Conservation (phyloP, 1,140 invertebrate species). For the Agrilus planipennis region DNA sequence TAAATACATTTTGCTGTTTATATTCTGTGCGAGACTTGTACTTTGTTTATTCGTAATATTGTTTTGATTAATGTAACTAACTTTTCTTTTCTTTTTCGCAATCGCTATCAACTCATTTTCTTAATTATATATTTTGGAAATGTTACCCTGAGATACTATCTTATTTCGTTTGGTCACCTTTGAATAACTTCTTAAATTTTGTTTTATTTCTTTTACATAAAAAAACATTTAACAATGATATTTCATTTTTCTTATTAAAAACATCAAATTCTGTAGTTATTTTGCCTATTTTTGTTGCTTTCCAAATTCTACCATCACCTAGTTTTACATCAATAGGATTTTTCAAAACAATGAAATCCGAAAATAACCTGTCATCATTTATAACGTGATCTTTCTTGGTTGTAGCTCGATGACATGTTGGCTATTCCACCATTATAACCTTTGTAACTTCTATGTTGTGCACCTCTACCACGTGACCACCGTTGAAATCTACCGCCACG, state of each 20-base stretch:
- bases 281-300: constrained; percentile 28
- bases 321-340: constrained; percentile 14
- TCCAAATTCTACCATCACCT: constrained; percentile 20
- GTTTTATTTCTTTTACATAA: constrained; percentile 22
- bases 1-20: constrained; percentile 6
- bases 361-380: constrained; percentile 29
- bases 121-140: constrained; percentile 18
- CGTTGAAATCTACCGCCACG: no score
- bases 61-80: no score
- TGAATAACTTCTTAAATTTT: constrained; percentile 25
- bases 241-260: constrained; percentile 14
- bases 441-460: constrained; percentile 13
- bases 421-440: no score
- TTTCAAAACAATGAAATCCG: constrained; percentile 24
- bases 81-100: no score
- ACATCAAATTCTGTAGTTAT: constrained; percentile 16
- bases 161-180: constrained; percentile 23
- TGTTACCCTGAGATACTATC: constrained; percentile 15
- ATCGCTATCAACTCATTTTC: constrained; percentile 20
- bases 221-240: constrained; percentile 24
- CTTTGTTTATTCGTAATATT: no score
- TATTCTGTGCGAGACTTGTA: no score
- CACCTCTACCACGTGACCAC: constrained; percentile 15
- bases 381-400: constrained; percentile 32
- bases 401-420: no score